Conservation (phyloP, 2,113 vertebrate species). For the Passer montanus region DNA sequence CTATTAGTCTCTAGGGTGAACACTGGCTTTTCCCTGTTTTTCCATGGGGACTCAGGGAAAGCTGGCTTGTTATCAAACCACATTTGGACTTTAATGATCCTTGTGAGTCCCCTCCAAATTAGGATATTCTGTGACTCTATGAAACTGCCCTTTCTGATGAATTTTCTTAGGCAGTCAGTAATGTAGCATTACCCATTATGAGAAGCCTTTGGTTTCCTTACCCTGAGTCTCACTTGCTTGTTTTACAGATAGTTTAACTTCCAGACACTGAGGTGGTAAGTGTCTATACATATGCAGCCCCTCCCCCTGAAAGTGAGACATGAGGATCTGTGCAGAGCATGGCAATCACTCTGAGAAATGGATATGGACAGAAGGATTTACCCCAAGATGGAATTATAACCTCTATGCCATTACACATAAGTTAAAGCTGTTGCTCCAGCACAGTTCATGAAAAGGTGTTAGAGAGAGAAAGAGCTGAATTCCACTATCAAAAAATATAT, state of each 20-base stretch:
- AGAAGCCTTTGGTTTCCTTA: not conserved
- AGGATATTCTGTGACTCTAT: not conserved
- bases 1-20: not conserved
- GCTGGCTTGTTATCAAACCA: not conserved
- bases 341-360: accelerated
- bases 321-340: not conserved
- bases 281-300: not conserved
- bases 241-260: not conserved
- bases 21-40: not conserved
- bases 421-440: not conserved
- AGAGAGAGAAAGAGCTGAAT: not conserved
- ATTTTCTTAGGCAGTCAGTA: not conserved
- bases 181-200: accelerated
- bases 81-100: not conserved
- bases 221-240: not conserved
- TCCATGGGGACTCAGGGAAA: not conserved
- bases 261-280: not conserved
- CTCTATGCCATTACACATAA: not conserved
- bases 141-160: not conserved
- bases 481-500: not conserved
- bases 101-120: not conserved
- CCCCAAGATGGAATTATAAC: not conserved
- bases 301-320: not conserved
- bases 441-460: not conserved
- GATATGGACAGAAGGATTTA: not conserved